Conservation (phyloP, 2,888 invertebrate species). For the Rotaria macrura region DNA sequence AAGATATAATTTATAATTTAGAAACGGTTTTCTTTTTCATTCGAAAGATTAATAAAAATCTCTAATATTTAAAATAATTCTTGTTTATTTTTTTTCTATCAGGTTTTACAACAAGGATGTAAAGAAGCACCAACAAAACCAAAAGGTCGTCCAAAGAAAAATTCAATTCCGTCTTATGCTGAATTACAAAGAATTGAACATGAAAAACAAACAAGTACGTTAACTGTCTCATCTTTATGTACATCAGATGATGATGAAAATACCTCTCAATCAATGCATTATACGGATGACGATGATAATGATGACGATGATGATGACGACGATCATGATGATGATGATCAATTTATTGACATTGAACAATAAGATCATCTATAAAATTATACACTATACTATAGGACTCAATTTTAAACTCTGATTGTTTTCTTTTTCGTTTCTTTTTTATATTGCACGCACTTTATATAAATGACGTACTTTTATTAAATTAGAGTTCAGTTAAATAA, state of each 20-base stretch:
- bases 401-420: too few relatives aligned
- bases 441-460: neutral
- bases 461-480: neutral
- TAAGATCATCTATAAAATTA: neutral
- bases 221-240: neutral
- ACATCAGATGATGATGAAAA: neutral
- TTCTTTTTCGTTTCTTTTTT: too few relatives aligned
- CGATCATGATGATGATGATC: constrained; percentile 1
- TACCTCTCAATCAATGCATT: neutral
- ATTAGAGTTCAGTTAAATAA: neutral
- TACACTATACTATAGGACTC: too few relatives aligned
- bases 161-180: constrained; percentile 37
- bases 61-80: too few relatives aligned
- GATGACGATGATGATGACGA: constrained; percentile 12
- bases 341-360: constrained; percentile 6
- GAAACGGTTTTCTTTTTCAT: too few relatives aligned
- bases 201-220: neutral
- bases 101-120: constrained; percentile 43
- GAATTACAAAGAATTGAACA: constrained; percentile 22
- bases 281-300: constrained; percentile 17
- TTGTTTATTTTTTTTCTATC: constrained; percentile 36
- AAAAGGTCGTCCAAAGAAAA: constrained; percentile 49
- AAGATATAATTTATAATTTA: too few relatives aligned
- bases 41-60: too few relatives aligned
- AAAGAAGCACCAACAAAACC: constrained; percentile 48